These are phyloP conservation scores for Armadillidium nasatum DNA, from an alignment of 1,140 invertebrate species.

Conservation along the genomic window DNA sequence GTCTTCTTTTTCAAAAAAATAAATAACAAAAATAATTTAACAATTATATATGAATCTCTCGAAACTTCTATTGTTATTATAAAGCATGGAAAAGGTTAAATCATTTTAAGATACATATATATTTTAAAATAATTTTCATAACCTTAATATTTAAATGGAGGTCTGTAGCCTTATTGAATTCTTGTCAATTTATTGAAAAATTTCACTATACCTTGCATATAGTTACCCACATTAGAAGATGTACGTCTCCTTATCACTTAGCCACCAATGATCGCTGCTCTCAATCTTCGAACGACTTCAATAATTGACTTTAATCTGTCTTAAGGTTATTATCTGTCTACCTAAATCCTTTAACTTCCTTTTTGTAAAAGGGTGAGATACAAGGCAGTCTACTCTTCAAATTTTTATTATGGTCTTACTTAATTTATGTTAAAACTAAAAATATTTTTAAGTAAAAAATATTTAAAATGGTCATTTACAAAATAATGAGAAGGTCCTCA, in stretches of 20 bases:
- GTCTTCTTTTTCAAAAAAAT: no score
- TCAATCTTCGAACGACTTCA: slow-evolving; percentile 39
- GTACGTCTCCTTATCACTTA: slow-evolving; percentile 37
- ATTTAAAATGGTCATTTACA: no score
- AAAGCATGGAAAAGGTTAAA: no score
- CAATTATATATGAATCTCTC: no score
- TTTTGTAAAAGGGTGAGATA: neutral
- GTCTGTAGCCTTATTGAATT: slow-evolving; percentile 36
- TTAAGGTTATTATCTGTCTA: neutral
- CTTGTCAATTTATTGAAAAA: slow-evolving; percentile 33
- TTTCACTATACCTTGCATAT: slow-evolving; percentile 44
- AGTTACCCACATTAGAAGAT: slow-evolving; percentile 36
- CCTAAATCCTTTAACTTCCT: neutral
- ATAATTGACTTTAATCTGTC: neutral
- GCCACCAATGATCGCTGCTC: slow-evolving; percentile 38
- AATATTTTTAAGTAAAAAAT: no score
- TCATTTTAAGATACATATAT: no score
- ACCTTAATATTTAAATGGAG: slow-evolving; percentile 20
- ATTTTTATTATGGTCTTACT: neutral
- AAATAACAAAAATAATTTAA: no score
- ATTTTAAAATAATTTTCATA: neutral
- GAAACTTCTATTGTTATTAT: no score
- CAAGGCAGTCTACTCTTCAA: neutral
- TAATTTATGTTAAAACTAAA: no score
- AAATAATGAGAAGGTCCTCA: no score